Conservation (phyloP, 2,797 vertebrate species). For the Rhadinocentrus ornatus region DNA sequence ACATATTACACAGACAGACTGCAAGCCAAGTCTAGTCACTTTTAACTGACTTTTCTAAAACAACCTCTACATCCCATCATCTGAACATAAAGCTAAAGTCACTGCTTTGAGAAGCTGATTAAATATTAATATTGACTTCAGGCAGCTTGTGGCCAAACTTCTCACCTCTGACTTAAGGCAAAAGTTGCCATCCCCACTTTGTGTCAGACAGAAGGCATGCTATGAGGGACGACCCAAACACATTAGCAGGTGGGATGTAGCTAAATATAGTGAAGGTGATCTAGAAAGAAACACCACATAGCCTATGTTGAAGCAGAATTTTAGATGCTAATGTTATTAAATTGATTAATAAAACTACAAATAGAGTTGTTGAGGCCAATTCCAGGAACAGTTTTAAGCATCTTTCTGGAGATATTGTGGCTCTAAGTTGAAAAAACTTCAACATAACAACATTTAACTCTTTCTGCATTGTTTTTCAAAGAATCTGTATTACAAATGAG, state of each 20-base stretch:
- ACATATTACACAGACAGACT: conserved; percentile 4
- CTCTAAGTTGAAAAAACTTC: neutral
- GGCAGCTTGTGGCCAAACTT: conserved; percentile 1
- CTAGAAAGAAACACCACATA: neutral
- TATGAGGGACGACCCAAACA: neutral
- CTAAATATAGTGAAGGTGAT: neutral
- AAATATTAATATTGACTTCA: neutral
- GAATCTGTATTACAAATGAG: neutral
- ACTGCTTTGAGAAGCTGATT: neutral
- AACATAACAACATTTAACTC: neutral
- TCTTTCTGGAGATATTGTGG: neutral
- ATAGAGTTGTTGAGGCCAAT: neutral
- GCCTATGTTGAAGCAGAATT: neutral
- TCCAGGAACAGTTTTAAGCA: neutral
- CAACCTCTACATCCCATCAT: conserved; percentile 15
- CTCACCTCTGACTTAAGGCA: neutral
- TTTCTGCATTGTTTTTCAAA: neutral
- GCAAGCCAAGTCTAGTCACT: conserved; percentile 3
- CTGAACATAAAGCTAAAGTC: conserved; percentile 26
- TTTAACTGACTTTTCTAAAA: conserved; percentile 33
- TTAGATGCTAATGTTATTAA: too few relatives aligned
- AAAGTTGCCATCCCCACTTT: neutral
- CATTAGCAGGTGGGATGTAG: neutral
- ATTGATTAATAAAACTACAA: neutral
- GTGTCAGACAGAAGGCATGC: neutral